These are phyloP conservation scores for Austrolebias charrua DNA, from an alignment of 2,797 vertebrate genomes.

Conservation along the genomic window DNA sequence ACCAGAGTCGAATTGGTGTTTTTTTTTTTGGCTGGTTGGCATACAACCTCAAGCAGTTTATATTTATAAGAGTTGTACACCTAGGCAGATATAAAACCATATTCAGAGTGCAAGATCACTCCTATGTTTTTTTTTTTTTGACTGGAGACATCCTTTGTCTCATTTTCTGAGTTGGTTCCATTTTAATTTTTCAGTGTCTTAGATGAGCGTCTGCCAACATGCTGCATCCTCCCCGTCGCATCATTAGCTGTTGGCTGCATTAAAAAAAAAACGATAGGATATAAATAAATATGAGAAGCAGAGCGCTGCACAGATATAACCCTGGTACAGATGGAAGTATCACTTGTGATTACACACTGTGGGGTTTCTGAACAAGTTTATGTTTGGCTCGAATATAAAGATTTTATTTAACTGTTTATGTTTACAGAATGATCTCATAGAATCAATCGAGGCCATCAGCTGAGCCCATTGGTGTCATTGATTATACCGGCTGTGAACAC, in stretches of 20 bases:
- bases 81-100: slow-evolving; percentile 41
- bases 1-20: slow-evolving; percentile 42
- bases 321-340: neutral
- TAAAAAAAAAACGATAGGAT: slow-evolving; percentile 11
- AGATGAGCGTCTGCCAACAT: slow-evolving; percentile 6
- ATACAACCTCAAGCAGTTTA: slow-evolving; percentile 47
- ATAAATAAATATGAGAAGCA: slow-evolving; percentile 2
- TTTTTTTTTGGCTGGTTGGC: slow-evolving; percentile 49
- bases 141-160: slow-evolving; percentile 21
- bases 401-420: neutral
- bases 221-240: neutral
- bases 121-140: slow-evolving; percentile 22
- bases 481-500: slow-evolving; percentile 6
- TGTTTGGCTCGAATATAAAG: neutral
- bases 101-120: slow-evolving; percentile 11
- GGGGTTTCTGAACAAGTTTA: neutral
- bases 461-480: neutral
- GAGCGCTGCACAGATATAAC: neutral
- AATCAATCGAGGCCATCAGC: slow-evolving; percentile 10
- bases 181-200: slow-evolving; percentile 7
- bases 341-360: neutral
- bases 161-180: slow-evolving; percentile 26
- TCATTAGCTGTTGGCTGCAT: slow-evolving; percentile 3
- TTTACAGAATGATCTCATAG: neutral
- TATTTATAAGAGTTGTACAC: slow-evolving; percentile 45